Base-by-base conservation (phyloP, 2,797 vertebrate species). In the Liparis tanakae region DNA sequence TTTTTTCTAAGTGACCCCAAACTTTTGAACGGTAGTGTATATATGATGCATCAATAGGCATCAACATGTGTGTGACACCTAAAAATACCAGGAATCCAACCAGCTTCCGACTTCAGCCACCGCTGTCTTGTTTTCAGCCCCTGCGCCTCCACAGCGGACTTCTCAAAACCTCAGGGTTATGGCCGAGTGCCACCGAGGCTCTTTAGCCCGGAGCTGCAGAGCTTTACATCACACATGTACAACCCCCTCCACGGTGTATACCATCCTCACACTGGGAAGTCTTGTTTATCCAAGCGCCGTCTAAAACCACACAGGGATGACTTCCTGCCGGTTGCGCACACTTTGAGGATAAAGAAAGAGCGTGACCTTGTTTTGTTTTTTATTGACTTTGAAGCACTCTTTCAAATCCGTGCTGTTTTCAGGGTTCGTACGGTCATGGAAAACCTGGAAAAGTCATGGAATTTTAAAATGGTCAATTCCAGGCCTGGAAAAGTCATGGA, bases 181-280 rank as follows among this genome's bases (percentile, higher is more conserved):
- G 92, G 89, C 87, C 8, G 76, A 67, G 81, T 89, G 90, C 89
- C 88, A 89, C 71, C 0, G 67, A 85, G 79, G 77, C 87, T 88
- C 86, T 89, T 87, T 58, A 88, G 85, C 84, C 84, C 78, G 39
- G 74, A 76, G 85, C 81, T 69, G 73, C 57, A 63, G 72, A 80
- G 88, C 86, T 86, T 85, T 84, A 71, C 80, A 83, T 86, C 80
- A 72, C 84, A 80, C 83, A 74, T 90, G 84, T 79, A 85, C 80
- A 80, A 69, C 72, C 78, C 78, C 53, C 43, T 73, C 64, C n/a
- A 55, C 68, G 63, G 67, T 57, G 68, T 74, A 73, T 67, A 79
- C 53, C 69, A 80, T 84, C 76, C 76, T 63, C 79, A 65, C 58
- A 73, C 77, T 82, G 82, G 82, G 67, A 87, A 86, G 78, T 76